Evolutionary conservation across 2,113 vertebrate genomes (phyloP).

Genomic region (Cottus gobio): DNA sequence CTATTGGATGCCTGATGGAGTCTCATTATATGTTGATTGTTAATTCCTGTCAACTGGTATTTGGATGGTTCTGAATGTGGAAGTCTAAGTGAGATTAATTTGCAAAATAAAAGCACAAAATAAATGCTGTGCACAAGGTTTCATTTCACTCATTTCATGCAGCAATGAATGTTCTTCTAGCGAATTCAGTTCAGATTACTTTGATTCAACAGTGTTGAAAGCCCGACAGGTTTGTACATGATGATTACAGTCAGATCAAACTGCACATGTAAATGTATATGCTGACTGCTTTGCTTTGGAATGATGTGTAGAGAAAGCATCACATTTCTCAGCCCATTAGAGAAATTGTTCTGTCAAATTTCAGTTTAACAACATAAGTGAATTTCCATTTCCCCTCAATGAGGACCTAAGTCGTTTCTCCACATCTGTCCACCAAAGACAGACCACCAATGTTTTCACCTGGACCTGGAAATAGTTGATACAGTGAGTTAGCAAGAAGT

Average conservation of each 20-base stretch:
- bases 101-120: too few relatives aligned
- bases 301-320: background rate
- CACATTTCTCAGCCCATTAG: background rate
- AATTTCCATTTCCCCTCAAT: background rate
- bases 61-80: too few relatives aligned
- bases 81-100: too few relatives aligned
- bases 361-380: background rate
- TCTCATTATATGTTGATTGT: too few relatives aligned
- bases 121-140: too few relatives aligned
- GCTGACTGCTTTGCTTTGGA: background rate
- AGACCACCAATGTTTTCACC: constrained; percentile 2
- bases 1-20: too few relatives aligned
- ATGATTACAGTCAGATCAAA: background rate
- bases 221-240: background rate
- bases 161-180: too few relatives aligned
- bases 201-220: background rate
- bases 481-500: background rate
- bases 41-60: too few relatives aligned
- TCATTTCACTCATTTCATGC: too few relatives aligned
- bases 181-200: too few relatives aligned
- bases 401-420: background rate
- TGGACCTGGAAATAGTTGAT: background rate
- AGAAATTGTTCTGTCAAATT: background rate
- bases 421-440: constrained; percentile 26
- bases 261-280: background rate